Conservation (phyloP, 2,113 vertebrate genomes). For the Erinaceus europaeus region DNA sequence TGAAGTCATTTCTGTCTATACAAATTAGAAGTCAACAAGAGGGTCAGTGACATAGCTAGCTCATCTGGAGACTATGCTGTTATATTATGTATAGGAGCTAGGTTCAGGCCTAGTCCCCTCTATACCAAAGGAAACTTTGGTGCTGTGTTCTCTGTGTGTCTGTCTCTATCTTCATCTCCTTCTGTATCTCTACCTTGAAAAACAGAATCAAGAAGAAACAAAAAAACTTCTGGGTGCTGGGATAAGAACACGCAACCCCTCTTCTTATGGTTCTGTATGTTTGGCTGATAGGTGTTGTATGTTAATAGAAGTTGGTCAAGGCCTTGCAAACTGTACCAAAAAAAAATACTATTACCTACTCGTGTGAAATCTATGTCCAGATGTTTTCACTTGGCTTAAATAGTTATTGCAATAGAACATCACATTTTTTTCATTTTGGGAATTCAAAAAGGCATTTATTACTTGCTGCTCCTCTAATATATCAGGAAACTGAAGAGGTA, state of each 20-base stretch:
- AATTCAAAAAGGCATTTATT: slow-evolving; percentile 22
- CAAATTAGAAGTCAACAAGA: slow-evolving; percentile 55
- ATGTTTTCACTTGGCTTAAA: neutral
- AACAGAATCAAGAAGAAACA: too few species aligned
- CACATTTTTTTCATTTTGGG: slow-evolving; percentile 50
- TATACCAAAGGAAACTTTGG: too few species aligned
- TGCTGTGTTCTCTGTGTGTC: too few species aligned
- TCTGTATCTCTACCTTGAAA: too few species aligned
- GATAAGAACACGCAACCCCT: too few species aligned
- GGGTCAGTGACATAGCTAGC: slow-evolving; percentile 34
- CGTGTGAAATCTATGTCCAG: neutral
- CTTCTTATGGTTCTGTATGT: too few species aligned
- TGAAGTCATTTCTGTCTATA: neutral
- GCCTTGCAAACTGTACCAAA: slow-evolving; percentile 54
- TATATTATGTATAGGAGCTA: too few species aligned
- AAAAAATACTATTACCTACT: slow-evolving; percentile 43
- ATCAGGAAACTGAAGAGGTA: neutral
- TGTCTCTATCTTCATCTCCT: too few species aligned
- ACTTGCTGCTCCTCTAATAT: neutral
- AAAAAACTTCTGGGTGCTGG: too few species aligned
- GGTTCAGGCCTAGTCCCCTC: too few species aligned
- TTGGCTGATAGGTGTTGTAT: too few species aligned
- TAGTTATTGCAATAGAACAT: neutral
- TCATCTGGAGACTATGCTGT: too few species aligned
- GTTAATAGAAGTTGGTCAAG: neutral